Conservation (phyloP, 1,140 invertebrate genomes). For the Latrodectus geometricus region DNA sequence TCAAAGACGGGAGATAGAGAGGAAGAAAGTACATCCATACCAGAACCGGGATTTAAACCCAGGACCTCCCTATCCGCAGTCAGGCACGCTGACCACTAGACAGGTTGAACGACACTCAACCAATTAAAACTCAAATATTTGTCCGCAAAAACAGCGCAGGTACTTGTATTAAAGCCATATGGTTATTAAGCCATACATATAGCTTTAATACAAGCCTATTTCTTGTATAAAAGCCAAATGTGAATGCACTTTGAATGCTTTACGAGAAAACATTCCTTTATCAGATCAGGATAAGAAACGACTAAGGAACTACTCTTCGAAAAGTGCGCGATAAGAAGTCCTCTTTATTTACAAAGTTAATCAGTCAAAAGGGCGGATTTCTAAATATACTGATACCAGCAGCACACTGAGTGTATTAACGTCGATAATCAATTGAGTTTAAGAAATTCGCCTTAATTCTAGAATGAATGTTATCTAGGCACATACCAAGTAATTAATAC, state of each 20-base stretch:
- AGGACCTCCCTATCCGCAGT: no score
- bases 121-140: no score
- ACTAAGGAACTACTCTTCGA: not conserved
- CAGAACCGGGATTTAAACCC: no score
- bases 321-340: not conserved
- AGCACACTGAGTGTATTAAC: not conserved
- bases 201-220: no score
- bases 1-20: no score
- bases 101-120: no score
- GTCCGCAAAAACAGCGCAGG: not conserved
- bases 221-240: not conserved
- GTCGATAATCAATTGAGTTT: not conserved
- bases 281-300: not conserved
- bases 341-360: not conserved
- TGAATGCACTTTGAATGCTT: slow-evolving; percentile 5
- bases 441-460: not conserved
- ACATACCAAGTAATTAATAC: not conserved
- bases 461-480: not conserved
- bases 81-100: no score
- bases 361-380: slow-evolving; percentile 12
- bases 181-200: no score
- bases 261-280: slow-evolving; percentile 8
- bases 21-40: no score
- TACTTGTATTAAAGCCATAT: not conserved
- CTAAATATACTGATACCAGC: not conserved